phyloP scores from a whole-genome alignment of 2,113 vertebrate genomes.

The Brachyhypopomus occidentalis region DNA sequence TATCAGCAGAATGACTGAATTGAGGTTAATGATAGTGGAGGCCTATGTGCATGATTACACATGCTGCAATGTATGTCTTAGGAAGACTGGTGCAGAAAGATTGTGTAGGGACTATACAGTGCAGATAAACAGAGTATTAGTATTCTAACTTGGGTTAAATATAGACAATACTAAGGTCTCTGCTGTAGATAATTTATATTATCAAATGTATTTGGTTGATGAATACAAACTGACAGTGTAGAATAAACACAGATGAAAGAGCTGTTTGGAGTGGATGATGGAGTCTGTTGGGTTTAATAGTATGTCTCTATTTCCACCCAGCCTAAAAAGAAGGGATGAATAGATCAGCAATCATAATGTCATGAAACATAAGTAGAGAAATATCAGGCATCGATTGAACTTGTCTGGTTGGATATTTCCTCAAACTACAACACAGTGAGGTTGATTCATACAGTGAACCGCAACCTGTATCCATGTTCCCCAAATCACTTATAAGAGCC shows the following conservation, averaged over 20 bases:
- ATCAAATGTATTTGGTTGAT: neutral
- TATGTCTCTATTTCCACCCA: slow-evolving; percentile 86
- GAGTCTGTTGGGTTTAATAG: slow-evolving; percentile 69
- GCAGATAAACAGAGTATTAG: neutral
- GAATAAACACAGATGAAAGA: slow-evolving; percentile 16
- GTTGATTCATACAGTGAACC: neutral
- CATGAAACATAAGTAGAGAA: too few relatives aligned
- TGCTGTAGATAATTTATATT: neutral
- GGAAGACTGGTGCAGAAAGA: too few relatives aligned
- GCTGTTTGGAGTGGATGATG: neutral
- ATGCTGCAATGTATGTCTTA: too few relatives aligned
- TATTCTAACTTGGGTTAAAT: neutral
- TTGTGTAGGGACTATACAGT: neutral
- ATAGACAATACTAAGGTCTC: neutral
- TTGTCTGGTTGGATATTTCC: too few relatives aligned
- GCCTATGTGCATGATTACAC: too few relatives aligned
- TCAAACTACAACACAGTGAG: neutral
- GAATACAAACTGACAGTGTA: slow-evolving; percentile 47
- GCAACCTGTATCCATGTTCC: too few relatives aligned
- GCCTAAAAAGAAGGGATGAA: slow-evolving; percentile 67
- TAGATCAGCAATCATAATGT: neutral
- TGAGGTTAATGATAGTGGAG: too few relatives aligned
- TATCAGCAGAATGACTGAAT: too few relatives aligned
- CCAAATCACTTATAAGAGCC: neutral
- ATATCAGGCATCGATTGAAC: too few relatives aligned